phyloP scores from a whole-genome alignment of 2,113 vertebrate genomes.

The Chionis minor region DNA sequence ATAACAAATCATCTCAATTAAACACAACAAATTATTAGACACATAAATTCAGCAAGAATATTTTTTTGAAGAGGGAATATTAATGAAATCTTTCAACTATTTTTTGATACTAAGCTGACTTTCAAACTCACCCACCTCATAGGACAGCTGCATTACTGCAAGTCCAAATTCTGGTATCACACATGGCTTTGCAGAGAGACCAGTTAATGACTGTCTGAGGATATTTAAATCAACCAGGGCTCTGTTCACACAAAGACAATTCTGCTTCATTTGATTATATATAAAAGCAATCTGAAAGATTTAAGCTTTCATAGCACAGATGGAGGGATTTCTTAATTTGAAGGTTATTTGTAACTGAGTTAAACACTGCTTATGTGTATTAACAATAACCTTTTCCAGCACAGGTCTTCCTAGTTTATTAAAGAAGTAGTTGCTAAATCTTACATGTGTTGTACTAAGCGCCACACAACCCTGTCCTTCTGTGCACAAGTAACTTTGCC shows the following conservation, averaged over 20 bases:
- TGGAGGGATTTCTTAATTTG: background rate
- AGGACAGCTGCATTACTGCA: background rate
- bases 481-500: background rate
- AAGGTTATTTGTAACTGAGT: conserved; percentile 1
- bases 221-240: background rate
- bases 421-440: background rate
- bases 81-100: background rate
- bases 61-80: background rate
- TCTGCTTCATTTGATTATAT: background rate
- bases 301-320: background rate
- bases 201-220: background rate
- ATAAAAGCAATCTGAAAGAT: background rate
- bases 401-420: background rate
- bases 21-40: background rate
- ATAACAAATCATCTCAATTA: background rate
- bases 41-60: background rate
- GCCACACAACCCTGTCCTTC: accelerated
- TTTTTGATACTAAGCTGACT: background rate
- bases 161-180: background rate
- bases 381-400: background rate
- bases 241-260: background rate
- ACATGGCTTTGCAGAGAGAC: background rate
- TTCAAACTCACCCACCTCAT: background rate
- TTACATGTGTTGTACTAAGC: background rate
- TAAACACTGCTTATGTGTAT: background rate